A percentile compares a stretch with the other conserved stretches of the same genome.
These are phyloP conservation scores for Vanessa atalanta DNA, from an alignment of 1,140 invertebrate species.

Conservation along the genomic window DNA sequence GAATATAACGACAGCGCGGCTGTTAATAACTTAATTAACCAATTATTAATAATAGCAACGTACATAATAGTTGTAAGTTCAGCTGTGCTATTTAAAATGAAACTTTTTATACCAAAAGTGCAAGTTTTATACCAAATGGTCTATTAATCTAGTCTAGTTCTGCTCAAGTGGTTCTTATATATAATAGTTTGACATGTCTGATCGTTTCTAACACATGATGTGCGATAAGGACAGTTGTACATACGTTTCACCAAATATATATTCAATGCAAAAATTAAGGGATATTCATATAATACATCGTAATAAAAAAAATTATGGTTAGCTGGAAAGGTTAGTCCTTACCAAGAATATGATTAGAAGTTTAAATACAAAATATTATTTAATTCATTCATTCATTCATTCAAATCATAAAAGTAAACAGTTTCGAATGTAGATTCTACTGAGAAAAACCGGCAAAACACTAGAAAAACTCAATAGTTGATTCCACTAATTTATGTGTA, in stretches of 20 bases:
- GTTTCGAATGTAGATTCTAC: too few relatives aligned
- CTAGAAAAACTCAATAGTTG: too few relatives aligned
- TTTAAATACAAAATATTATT: too few relatives aligned
- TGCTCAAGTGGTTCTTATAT: slow-evolving; percentile 45
- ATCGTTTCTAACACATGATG: slow-evolving; percentile 10
- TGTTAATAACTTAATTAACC: slow-evolving; percentile 22
- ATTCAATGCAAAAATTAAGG: background rate
- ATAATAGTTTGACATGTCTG: slow-evolving; percentile 22
- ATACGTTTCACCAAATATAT: background rate
- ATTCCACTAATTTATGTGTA: too few relatives aligned
- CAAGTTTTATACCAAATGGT: slow-evolving; percentile 58
- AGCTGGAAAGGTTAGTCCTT: too few relatives aligned
- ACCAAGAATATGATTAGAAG: too few relatives aligned
- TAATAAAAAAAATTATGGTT: background rate
- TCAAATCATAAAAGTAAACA: too few relatives aligned
- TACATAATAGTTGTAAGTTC: slow-evolving; percentile 34
- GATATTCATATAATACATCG: background rate
- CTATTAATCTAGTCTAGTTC: slow-evolving; percentile 56
- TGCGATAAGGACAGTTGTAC: background rate
- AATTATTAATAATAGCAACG: slow-evolving; percentile 15
- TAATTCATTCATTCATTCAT: too few relatives aligned
- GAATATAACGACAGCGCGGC: slow-evolving; percentile 22
- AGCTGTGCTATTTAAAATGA: slow-evolving; percentile 26
- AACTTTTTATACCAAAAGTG: slow-evolving; percentile 31
- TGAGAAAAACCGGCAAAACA: too few relatives aligned